These are phyloP conservation scores for Saguinus midas DNA, from an alignment of 2,113 vertebrate genomes.

Conservation along the genomic window DNA sequence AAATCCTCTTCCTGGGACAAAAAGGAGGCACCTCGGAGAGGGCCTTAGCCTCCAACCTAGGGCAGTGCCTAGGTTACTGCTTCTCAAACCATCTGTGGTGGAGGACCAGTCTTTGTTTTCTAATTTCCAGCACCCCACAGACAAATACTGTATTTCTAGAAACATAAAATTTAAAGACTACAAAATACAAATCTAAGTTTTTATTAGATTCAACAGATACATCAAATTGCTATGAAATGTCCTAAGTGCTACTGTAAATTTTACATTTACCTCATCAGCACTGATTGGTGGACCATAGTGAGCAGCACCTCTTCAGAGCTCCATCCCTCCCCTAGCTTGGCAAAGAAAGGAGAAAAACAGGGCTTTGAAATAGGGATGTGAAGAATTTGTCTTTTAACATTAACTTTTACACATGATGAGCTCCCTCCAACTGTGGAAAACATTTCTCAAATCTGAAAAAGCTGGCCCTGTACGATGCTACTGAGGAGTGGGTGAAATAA, in stretches of 20 bases:
- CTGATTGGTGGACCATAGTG: background rate
- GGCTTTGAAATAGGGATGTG: background rate
- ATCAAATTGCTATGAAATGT: background rate
- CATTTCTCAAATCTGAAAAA: background rate
- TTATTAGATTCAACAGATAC: background rate
- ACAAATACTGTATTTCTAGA: background rate
- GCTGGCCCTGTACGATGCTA: background rate
- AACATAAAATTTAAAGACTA: constrained; percentile 28
- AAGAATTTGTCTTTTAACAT: background rate
- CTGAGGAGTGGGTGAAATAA: background rate
- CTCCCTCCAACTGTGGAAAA: background rate
- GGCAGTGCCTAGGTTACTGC: background rate
- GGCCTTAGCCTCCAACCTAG: background rate
- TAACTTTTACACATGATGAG: background rate
- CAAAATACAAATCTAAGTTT: background rate
- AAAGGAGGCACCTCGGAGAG: background rate
- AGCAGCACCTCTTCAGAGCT: background rate
- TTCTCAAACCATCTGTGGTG: background rate
- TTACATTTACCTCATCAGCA: background rate
- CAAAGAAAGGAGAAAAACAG: background rate
- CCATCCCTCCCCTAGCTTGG: background rate
- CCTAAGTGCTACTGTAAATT: background rate
- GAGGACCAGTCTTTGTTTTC: background rate
- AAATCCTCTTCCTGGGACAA: background rate
- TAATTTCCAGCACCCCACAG: background rate